phyloP scores from a whole-genome alignment of 2,113 vertebrate species.

The Lampris megalopsis region DNA sequence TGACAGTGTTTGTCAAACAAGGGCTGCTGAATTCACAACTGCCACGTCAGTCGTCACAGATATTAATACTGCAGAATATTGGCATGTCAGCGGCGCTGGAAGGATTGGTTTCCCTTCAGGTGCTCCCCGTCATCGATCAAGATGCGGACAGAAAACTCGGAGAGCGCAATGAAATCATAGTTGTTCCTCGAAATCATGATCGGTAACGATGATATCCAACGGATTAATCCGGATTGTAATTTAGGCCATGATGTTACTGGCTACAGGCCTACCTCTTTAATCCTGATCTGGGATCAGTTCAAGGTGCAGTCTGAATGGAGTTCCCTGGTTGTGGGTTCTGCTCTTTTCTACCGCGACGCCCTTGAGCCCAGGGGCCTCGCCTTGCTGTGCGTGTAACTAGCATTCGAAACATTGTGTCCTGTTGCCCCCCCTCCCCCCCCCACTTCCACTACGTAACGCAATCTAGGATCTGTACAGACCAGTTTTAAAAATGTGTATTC shows the following conservation, averaged over 20 bases:
- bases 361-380: slow-evolving; percentile 66
- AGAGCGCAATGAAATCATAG: too few species aligned
- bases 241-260: neutral
- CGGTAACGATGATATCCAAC: neutral
- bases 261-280: too few species aligned
- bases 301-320: slow-evolving; percentile 43
- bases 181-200: neutral
- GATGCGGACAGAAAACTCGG: too few species aligned
- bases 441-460: slow-evolving; percentile 63
- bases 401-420: slow-evolving; percentile 75
- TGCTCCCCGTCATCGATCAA: too few species aligned
- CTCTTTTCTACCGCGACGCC: slow-evolving; percentile 46
- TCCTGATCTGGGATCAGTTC: neutral
- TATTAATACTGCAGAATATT: too few species aligned
- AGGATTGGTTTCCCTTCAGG: too few species aligned
- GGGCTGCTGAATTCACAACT: too few species aligned
- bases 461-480: slow-evolving; percentile 78
- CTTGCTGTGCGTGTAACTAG: slow-evolving; percentile 72
- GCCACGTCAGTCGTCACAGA: too few species aligned
- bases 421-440: slow-evolving; percentile 44
- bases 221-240: neutral
- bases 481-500: slow-evolving; percentile 79
- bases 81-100: too few species aligned
- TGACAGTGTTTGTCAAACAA: neutral
- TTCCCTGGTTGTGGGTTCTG: slow-evolving; percentile 21